Percentiles rank a stretch among this genome's conserved stretches.
phyloP scores from a whole-genome alignment of 1,140 invertebrate genomes.

The Oryzaephilus surinamensis region DNA sequence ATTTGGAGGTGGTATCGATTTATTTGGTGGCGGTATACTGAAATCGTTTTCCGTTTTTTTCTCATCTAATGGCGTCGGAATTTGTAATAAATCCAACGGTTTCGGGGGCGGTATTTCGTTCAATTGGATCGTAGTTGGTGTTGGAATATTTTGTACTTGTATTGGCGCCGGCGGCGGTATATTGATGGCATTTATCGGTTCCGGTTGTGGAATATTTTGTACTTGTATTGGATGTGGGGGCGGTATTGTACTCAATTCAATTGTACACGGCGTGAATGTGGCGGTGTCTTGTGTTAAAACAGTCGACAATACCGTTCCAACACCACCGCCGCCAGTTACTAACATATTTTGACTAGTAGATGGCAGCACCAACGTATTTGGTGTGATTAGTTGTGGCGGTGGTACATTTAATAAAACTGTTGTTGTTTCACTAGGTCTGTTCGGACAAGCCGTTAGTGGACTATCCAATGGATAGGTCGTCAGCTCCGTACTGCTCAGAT shows the following conservation, averaged over 20 bases:
- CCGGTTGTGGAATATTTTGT: conserved; percentile 35
- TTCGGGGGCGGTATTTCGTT: conserved; percentile 36
- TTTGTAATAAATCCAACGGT: conserved; percentile 31
- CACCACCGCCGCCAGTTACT: conserved; percentile 7
- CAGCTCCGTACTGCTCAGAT: too few relatives aligned
- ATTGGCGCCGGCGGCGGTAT: conserved; percentile 40
- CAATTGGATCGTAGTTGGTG: conserved; percentile 35
- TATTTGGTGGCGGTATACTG: conserved; percentile 35
- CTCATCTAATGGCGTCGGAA: conserved; percentile 30
- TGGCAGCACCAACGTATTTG: conserved; percentile 8
- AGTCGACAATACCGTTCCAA: conserved; percentile 4
- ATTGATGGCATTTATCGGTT: conserved; percentile 32
- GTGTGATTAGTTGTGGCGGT: conserved; percentile 29
- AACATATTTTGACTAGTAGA: conserved; percentile 4
- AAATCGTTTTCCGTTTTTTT: conserved; percentile 23
- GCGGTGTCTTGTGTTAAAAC: conserved; percentile 25
- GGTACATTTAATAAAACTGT: conserved; percentile 36
- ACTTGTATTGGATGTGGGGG: conserved; percentile 35
- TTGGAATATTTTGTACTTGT: conserved; percentile 42
- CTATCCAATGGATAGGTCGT: conserved; percentile 4
- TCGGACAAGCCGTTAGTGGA: conserved; percentile 23
- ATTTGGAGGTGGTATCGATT: conserved; percentile 33
- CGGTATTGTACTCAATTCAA: conserved; percentile 33
- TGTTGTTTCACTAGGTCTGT: too few relatives aligned
- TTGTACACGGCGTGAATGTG: conserved; percentile 15